Percentiles rank a stretch among this genome's conserved stretches.
Evolutionary conservation across 2,113 vertebrate species (phyloP).

Genomic region (Onychostruthus taczanowskii): DNA sequence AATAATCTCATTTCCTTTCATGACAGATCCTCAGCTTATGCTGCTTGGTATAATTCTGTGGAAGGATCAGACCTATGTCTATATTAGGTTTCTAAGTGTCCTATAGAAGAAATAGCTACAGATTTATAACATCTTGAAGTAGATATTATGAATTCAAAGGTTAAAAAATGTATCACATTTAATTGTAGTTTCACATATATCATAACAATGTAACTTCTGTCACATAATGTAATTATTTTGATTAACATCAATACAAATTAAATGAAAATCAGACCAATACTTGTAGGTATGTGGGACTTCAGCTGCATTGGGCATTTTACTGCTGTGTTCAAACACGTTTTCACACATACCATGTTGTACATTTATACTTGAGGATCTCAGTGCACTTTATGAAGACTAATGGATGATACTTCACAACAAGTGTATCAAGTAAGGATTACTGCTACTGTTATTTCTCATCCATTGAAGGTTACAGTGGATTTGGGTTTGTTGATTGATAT

Average conservation of each 20-base stretch:
- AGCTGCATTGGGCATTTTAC: neutral
- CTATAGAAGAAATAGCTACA: neutral
- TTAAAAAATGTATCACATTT: neutral
- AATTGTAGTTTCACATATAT: neutral
- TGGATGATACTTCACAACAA: neutral
- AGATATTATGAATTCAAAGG: neutral
- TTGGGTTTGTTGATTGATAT: slow-evolving; percentile 11
- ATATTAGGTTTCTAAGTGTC: neutral
- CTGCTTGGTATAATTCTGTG: neutral
- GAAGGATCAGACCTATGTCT: neutral
- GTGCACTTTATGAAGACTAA: slow-evolving; percentile 11
- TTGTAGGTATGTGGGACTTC: neutral
- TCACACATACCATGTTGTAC: neutral
- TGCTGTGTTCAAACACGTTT: neutral
- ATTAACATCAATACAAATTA: neutral
- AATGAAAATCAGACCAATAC: neutral
- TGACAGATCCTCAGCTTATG: slow-evolving; percentile 12
- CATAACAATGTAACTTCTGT: neutral
- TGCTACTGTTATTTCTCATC: slow-evolving; percentile 8
- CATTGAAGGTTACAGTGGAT: neutral
- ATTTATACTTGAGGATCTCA: neutral
- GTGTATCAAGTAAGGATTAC: neutral
- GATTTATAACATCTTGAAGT: neutral
- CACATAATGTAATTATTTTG: neutral
- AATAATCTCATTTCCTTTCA: slow-evolving; percentile 42